Evolutionary conservation across 2,888 invertebrate genomes (phyloP), one percentile per base, ranked within the genome.

Genomic region (Polydrusus tereticollis): DNA sequence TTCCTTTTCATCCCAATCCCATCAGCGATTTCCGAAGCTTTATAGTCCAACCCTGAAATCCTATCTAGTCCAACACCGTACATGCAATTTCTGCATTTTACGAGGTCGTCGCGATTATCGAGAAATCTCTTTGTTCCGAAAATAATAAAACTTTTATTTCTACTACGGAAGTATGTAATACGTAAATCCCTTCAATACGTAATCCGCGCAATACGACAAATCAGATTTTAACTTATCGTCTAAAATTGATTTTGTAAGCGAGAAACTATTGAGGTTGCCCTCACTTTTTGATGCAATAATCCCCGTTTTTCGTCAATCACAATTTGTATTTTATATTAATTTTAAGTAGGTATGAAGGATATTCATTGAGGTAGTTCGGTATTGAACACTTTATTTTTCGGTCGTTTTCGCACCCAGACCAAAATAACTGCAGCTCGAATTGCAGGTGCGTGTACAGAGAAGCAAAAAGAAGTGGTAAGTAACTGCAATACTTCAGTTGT

Each of bases 121-220:
- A 7, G 1, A 45, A 45, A 45, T 20, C 20, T 20, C 8, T 7
- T 45, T 45, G 45, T 45, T 20, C 45, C 20, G 18, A 8, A 18
- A 16, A 20, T 45, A 45, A 45, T 45, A 45, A 45, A 20, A 45
- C 45, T 45, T 45, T 45, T 45, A 45, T 45, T 45, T 45, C 45
- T 12, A 20, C 20, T 6, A 45, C 6, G 20, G 2, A 18, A 45
- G 8, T 10, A 45, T 20, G n/a, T n/a, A n/a, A n/a, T 20, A 8
- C 10, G 45, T 20, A 16, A 45, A 45, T 45, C 20, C 10, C 20
- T 14, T 43, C 41, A 43, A 43, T 16, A n/a, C n/a, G n/a, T n/a
- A n/a, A n/a, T n/a, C 5, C n/a, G n/a, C n/a, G n/a, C n/a, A 36
- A 36, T 36, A 36, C 41, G 7, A 16, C 6, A n/a, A 6, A 41